Evolutionary conservation across 1,140 invertebrate species (phyloP).

Genomic region (Lucilia sericata): DNA sequence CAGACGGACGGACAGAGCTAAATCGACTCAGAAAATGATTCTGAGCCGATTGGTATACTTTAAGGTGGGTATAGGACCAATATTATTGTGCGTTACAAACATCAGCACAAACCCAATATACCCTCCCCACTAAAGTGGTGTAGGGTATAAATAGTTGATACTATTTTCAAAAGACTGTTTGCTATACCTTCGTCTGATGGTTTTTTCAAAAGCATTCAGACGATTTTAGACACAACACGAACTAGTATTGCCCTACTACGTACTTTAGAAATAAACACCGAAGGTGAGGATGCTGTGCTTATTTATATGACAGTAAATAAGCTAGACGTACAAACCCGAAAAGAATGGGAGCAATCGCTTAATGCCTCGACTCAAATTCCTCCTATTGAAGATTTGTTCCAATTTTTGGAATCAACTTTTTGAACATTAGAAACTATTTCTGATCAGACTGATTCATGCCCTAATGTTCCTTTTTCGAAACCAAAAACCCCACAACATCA

Average conservation of each 20-base stretch:
- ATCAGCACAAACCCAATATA: too few relatives aligned
- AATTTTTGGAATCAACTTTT: slow-evolving; percentile 25
- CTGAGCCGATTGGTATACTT: too few relatives aligned
- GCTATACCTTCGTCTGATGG: not conserved
- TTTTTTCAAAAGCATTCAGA: not conserved
- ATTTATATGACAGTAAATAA: slow-evolving; percentile 8
- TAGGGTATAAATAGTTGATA: slow-evolving; percentile 18
- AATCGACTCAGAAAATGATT: too few relatives aligned
- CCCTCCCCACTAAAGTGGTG: too few relatives aligned
- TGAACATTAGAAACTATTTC: slow-evolving; percentile 28
- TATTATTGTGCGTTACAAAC: too few relatives aligned
- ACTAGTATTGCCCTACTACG: not conserved
- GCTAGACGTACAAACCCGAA: slow-evolving; percentile 20
- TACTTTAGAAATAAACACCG: not conserved
- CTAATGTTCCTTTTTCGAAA: too few relatives aligned
- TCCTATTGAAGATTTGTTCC: not conserved
- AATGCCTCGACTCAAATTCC: slow-evolving; percentile 5
- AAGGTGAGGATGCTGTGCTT: not conserved
- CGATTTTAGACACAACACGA: not conserved
- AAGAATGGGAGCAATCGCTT: slow-evolving; percentile 26
- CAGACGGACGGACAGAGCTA: too few relatives aligned
- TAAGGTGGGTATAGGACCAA: too few relatives aligned
- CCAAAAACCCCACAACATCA: not conserved
- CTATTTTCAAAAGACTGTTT: slow-evolving; percentile 1
- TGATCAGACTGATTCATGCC: not conserved